These are phyloP conservation scores for Agrochola lota DNA, from an alignment of 2,888 invertebrate species.

Conservation along the genomic window DNA sequence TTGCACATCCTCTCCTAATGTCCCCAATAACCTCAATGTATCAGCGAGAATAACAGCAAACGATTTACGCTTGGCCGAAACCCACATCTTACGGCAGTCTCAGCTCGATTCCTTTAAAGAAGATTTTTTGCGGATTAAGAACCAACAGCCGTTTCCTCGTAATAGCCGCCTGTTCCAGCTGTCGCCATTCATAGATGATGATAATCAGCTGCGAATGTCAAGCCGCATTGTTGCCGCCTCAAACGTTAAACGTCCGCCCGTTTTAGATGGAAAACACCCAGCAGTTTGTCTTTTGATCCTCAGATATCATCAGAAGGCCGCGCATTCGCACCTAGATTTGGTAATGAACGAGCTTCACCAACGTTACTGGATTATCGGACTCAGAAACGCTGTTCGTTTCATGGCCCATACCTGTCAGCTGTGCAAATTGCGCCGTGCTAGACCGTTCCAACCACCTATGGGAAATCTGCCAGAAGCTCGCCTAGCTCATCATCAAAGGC, in stretches of 20 bases:
- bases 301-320: too few relatives aligned
- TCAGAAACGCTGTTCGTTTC: neutral
- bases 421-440: too few relatives aligned
- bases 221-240: neutral
- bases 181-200: neutral
- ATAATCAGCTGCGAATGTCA: neutral
- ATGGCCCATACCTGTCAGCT: too few relatives aligned
- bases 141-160: neutral
- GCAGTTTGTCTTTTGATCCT: too few relatives aligned
- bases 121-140: neutral
- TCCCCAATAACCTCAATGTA: too few relatives aligned
- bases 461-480: too few relatives aligned
- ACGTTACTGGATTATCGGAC: neutral
- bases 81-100: neutral
- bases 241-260: too few relatives aligned
- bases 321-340: too few relatives aligned
- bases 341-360: neutral
- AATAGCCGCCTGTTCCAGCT: neutral
- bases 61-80: neutral
- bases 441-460: too few relatives aligned
- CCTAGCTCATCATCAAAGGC: too few relatives aligned
- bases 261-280: too few relatives aligned
- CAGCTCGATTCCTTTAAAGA: neutral
- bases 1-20: neutral
- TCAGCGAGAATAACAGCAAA: too few relatives aligned